Base-by-base conservation (phyloP, 2,888 invertebrate species). In the Drosophila atroscutellata region DNA sequence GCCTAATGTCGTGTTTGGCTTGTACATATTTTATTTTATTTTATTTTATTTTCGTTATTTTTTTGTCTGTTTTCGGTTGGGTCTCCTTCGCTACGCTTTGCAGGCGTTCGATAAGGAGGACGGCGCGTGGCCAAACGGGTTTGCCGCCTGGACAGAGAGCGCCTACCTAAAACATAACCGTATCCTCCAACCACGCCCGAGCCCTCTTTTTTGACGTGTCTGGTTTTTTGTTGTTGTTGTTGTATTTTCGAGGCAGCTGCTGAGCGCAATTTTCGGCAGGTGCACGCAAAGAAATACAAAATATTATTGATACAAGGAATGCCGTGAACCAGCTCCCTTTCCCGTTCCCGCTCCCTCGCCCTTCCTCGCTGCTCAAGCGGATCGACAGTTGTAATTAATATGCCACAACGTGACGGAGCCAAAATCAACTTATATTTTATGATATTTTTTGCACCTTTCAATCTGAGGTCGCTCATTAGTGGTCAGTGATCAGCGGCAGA, bases 401-500 rank as follows among this genome's bases (percentile, higher is more conserved):
- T 86, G 78, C 71, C 69, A 63, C 36, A 42, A 55, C n/a, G 37
- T 39, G 3, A 24, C 34, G 9, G n/a, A 39, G 59, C 51, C 58
- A 34, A 15, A 32, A 39, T 24, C 65, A 39, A n/a, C 54, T 54
- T 61, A 45, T 70, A 58, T 61, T 77, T 83, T 72, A 83, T 83
- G 72, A 62, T 77, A 63, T 77, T 81, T 84, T 78, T 85, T 85
- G 84, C 84, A 85, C 84, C 84, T 85, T 86, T 72, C 57, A 61
- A 20, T n/a, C 42, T 20, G 20, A 24, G 24, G 36, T 66, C 63
- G 50, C 72, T 80, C 83, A 84, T 83, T 82, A 80, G 83, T 75
- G 72, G 83, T 69, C 73, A 80, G 65, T 55, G 68, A 59, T 60
- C 72, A 56, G 61, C 39, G 67, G 57, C 50, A 1, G 24, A 49